phyloP scores from a whole-genome alignment of 1,140 invertebrate genomes.

The Heliconius himera region DNA sequence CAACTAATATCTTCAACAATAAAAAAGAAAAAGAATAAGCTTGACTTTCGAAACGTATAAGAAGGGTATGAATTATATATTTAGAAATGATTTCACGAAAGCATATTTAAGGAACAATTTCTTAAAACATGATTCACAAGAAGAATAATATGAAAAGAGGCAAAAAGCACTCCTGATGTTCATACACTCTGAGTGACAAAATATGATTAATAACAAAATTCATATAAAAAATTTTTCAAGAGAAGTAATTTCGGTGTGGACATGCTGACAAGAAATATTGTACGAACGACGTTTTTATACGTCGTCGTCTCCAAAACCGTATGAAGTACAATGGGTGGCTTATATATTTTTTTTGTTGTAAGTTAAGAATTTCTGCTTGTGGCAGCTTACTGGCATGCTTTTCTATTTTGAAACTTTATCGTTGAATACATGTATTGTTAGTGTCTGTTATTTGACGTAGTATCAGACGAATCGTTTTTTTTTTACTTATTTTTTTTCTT shows the following conservation, averaged over 20 bases:
- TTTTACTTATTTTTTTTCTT: no score
- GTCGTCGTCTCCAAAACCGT: conserved; percentile 5
- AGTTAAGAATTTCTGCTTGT: not conserved
- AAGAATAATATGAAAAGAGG: not conserved
- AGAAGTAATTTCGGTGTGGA: not conserved
- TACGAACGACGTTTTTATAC: conserved; percentile 16
- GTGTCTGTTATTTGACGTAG: not conserved
- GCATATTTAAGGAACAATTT: conserved; percentile 8
- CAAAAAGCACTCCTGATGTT: not conserved
- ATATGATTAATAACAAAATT: conserved; percentile 34
- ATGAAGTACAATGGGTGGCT: conserved; percentile 14
- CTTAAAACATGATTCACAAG: not conserved
- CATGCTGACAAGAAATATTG: conserved; percentile 2
- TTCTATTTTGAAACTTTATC: conserved; percentile 1
- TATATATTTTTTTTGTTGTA: not conserved
- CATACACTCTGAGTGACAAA: conserved; percentile 26
- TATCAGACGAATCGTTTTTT: not conserved
- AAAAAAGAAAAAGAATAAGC: not conserved
- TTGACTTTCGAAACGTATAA: not conserved
- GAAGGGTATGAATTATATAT: conserved; percentile 25
- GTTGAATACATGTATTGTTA: conserved; percentile 2
- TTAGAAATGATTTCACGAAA: conserved; percentile 34
- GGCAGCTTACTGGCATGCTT: not conserved
- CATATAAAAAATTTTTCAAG: not conserved
- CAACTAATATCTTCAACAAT: no score